Percentiles rank a stretch among this genome's conserved stretches.
phyloP scores from a whole-genome alignment of 2,797 vertebrate species.

The Leptatherina wallacei region DNA sequence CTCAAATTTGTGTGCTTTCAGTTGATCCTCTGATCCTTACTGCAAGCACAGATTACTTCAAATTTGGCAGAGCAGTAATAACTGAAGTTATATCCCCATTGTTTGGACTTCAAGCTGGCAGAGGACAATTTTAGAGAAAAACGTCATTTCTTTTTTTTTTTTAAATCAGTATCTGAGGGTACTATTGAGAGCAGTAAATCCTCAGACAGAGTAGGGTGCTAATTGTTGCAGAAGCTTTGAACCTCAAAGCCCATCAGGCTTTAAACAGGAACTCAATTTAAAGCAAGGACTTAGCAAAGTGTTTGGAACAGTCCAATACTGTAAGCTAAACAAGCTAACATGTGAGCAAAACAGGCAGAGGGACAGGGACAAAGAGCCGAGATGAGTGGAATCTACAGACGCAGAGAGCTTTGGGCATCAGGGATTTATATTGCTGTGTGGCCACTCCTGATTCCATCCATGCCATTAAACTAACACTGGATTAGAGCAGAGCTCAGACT shows the following conservation, averaged over 20 bases:
- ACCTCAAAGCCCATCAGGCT: constrained; percentile 47
- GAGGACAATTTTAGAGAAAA: constrained; percentile 6
- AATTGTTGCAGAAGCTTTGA: constrained; percentile 55
- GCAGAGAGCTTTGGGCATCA: constrained; percentile 48
- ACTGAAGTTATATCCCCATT: constrained; percentile 15
- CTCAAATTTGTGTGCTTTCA: constrained; percentile 11
- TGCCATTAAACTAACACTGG: constrained; percentile 54
- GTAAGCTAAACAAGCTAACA: constrained; percentile 36
- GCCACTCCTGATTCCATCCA: constrained; percentile 50
- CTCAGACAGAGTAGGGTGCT: constrained; percentile 25
- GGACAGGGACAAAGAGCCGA: constrained; percentile 26
- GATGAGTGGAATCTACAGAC: constrained; percentile 54
- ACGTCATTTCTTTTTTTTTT: neutral
- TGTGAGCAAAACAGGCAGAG: constrained; percentile 21
- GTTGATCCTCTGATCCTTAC: constrained; percentile 36
- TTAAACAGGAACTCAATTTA: constrained; percentile 38
- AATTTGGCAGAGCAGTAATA: constrained; percentile 13
- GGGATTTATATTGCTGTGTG: constrained; percentile 50
- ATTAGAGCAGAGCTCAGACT: constrained; percentile 66
- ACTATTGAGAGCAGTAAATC: constrained; percentile 32
- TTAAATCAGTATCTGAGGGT: constrained; percentile 15
- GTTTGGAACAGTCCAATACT: constrained; percentile 22
- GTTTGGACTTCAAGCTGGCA: constrained; percentile 27
- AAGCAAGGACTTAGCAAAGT: constrained; percentile 49
- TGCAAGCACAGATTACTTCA: constrained; percentile 20